Conservation (phyloP, 2,888 invertebrate genomes). For the Kuschelorhynchus macadamiae region DNA sequence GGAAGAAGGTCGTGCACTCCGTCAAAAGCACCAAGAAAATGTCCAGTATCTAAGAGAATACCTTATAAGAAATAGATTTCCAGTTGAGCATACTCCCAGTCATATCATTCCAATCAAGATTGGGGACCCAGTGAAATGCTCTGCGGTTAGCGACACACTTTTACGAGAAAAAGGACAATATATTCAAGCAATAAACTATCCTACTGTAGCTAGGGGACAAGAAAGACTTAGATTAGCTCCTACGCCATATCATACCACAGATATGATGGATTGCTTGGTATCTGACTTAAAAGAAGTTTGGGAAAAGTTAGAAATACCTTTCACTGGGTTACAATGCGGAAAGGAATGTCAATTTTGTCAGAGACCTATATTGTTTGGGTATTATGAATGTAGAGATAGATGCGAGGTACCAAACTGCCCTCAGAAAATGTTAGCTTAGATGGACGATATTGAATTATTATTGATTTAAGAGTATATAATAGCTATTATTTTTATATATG, state of each 20-base stretch:
- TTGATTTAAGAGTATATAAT: too few relatives aligned
- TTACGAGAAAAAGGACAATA: conserved; percentile 91
- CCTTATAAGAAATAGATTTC: conserved; percentile 84
- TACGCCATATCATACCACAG: conserved; percentile 90
- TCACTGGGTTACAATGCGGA: too few relatives aligned
- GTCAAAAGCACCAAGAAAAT: conserved; percentile 86
- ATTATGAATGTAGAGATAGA: conserved; percentile 69
- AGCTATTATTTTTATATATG: too few relatives aligned
- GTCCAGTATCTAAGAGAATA: conserved; percentile 89
- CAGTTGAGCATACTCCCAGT: conserved; percentile 91
- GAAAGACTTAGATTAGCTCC: conserved; percentile 95
- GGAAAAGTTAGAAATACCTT: conserved; percentile 81
- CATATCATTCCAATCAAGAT: conserved; percentile 97
- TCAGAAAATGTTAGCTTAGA: conserved; percentile 69
- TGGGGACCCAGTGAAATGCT: conserved; percentile 87
- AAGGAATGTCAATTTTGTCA: conserved; percentile 76
- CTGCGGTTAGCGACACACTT: conserved; percentile 86
- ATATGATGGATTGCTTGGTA: conserved; percentile 88
- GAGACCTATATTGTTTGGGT: conserved; percentile 72
- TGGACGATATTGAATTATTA: too few relatives aligned
- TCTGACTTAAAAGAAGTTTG: conserved; percentile 85
- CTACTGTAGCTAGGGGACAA: conserved; percentile 93
- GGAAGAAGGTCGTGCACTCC: conserved; percentile 85
- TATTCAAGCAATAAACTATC: conserved; percentile 98
- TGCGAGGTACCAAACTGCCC: conserved; percentile 76